phyloP scores from a whole-genome alignment of 2,888 invertebrate genomes.

The Ametastegia equiseti region DNA sequence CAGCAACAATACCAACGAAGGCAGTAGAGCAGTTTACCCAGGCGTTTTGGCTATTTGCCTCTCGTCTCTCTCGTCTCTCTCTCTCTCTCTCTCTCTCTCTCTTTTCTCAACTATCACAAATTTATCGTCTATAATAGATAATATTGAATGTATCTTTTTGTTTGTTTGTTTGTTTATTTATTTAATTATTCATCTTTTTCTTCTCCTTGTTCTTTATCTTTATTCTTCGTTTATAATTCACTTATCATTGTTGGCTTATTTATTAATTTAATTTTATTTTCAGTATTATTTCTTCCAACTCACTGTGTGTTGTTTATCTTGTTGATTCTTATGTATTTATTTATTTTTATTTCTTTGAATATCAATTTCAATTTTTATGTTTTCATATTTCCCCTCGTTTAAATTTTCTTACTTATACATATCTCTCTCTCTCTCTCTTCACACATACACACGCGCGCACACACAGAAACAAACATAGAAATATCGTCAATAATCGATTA shows the following conservation, averaged over 20 bases:
- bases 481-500: too few species aligned
- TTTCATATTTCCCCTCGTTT: too few species aligned
- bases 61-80: background rate
- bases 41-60: conserved; percentile 8
- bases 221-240: too few species aligned
- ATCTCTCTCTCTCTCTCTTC: conserved; percentile 28
- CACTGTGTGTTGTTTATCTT: too few species aligned
- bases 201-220: background rate
- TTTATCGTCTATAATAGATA: background rate
- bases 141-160: background rate
- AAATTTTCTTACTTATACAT: too few species aligned
- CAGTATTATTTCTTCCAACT: background rate
- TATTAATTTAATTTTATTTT: background rate
- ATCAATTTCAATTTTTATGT: too few species aligned
- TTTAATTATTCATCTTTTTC: background rate
- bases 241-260: too few species aligned
- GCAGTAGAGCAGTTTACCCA: conserved; percentile 45
- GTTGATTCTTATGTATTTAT: conserved; percentile 32
- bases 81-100: conserved; percentile 31
- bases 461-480: background rate
- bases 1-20: conserved; percentile 49
- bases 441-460: background rate
- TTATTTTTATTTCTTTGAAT: conserved; percentile 26
- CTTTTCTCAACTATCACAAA: background rate
- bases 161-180: background rate